A percentile compares a stretch with the other conserved stretches of the same genome.
phyloP scores from a whole-genome alignment of 2,888 invertebrate species.

The Tipula helvola region DNA sequence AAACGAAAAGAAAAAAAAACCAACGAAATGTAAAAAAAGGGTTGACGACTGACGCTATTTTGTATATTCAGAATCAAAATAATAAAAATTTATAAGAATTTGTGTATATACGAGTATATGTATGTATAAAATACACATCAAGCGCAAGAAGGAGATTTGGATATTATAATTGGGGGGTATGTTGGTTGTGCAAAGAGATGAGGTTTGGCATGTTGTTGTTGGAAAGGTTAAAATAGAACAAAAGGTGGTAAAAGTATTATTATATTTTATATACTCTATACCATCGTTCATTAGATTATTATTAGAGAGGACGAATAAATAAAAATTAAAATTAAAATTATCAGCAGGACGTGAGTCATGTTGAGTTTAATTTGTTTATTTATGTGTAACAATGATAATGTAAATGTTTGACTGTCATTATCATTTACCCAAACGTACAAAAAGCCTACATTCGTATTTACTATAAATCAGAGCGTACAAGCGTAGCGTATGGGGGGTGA shows the following conservation, averaged over 20 bases:
- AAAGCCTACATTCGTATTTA: not conserved
- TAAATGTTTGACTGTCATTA: not conserved
- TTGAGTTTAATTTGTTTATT: not conserved
- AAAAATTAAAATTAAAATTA: not conserved
- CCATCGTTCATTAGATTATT: not conserved
- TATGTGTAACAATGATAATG: slow-evolving; percentile 4
- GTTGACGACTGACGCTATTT: not conserved
- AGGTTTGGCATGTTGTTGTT: not conserved
- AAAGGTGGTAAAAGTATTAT: not conserved
- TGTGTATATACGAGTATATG: no score
- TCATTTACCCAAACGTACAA: not conserved
- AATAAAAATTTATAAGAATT: not conserved
- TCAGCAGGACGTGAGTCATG: slow-evolving; percentile 4
- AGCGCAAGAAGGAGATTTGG: not conserved
- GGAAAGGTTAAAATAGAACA: not conserved
- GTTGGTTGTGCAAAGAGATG: not conserved
- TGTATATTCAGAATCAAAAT: not conserved
- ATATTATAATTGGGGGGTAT: not conserved
- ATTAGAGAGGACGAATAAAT: not conserved
- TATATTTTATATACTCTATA: not conserved
- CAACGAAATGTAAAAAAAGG: not conserved
- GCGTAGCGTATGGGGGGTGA: not conserved
- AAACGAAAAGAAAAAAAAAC: not conserved
- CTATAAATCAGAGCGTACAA: not conserved
- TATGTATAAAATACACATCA: no score